Evolutionary conservation across 2,797 vertebrate species (phyloP).

Genomic region (Dipus sagitta): DNA sequence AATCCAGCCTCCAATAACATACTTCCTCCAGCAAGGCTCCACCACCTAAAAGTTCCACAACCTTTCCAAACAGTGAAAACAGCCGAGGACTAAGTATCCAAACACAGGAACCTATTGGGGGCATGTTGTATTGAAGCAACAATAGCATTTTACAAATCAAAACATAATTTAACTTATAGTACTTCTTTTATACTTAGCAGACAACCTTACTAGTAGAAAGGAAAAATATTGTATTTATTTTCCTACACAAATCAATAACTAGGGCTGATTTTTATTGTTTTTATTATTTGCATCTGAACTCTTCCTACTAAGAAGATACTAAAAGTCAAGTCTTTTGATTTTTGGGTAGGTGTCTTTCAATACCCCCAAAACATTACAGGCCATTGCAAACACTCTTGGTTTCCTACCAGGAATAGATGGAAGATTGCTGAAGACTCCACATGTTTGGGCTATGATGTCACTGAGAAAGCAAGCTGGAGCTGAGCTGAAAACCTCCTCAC

Average conservation of each 20-base stretch:
- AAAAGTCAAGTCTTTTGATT: slow-evolving; percentile 20
- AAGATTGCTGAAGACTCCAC: too few relatives aligned
- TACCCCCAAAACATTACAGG: too few relatives aligned
- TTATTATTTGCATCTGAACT: neutral
- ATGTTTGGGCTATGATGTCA: too few relatives aligned
- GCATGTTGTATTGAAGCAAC: neutral
- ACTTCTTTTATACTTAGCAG: slow-evolving; percentile 1
- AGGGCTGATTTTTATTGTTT: neutral
- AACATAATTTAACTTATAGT: neutral
- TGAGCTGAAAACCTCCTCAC: too few relatives aligned
- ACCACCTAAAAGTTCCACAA: too few relatives aligned
- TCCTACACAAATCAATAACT: slow-evolving; percentile 27
- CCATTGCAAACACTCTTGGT: too few relatives aligned
- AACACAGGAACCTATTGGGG: neutral
- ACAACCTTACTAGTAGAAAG: neutral
- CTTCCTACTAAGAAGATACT: neutral
- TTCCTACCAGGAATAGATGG: too few relatives aligned
- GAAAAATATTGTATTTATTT: neutral
- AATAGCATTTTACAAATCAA: slow-evolving; percentile 19
- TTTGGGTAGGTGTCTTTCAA: too few relatives aligned
- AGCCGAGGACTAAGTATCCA: neutral
- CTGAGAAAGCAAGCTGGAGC: too few relatives aligned
- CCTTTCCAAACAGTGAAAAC: too few relatives aligned
- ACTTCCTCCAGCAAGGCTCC: too few relatives aligned
- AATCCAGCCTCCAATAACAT: too few relatives aligned